Base-by-base conservation (phyloP, 2,113 vertebrate genomes). In the Meriones unguiculatus region DNA sequence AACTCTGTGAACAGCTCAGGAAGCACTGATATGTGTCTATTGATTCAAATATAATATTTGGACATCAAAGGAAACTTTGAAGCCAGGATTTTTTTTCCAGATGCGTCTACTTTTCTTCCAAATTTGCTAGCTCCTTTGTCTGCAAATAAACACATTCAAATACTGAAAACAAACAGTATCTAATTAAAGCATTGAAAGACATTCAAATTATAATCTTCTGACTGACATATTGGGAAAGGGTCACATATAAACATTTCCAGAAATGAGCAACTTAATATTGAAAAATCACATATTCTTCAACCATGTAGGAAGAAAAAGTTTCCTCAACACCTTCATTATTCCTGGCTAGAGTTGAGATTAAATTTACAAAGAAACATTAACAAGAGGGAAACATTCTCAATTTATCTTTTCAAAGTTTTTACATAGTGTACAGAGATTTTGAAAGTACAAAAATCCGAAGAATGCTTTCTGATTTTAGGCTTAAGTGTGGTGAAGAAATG, bases 1-100 rank as follows among this genome's bases (percentile, higher is more conserved):
- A 57, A 46, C 41, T 80, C 38, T 46, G 18, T 46, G 76, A 86
- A 41, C 52, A 91, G 22, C 46, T 64, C 38, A 50, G 15, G 25
- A 91, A 89, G 9, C 24, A 7, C 28, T 73, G 35, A 28, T 25
- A 88, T 78, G 41, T 91, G 54, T 91, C 95, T 67, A 75, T 1
- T 67, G 54, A 84, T 91, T 38, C 22, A 94, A 87, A 93, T 82
- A 82, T 57, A 82, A n/a, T 93, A 94, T 89, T 89, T 85, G 24
- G 9, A 95, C 67, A 93, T 97, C 90, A 97, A 93, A 95, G 62
- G 91, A 95, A 82, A 3, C 5, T 78, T 97, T 89, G 89, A 97
- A 94, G 78, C 6, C 54, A 86, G 54, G 1, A 38, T 72, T 97
- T 54, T 46, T 46, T 96, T 89, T 72, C 91, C 8, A 52, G 41